Percentiles rank a stretch among this genome's conserved stretches.
phyloP scores from a whole-genome alignment of 2,113 vertebrate species.

The Setophaga petechia region DNA sequence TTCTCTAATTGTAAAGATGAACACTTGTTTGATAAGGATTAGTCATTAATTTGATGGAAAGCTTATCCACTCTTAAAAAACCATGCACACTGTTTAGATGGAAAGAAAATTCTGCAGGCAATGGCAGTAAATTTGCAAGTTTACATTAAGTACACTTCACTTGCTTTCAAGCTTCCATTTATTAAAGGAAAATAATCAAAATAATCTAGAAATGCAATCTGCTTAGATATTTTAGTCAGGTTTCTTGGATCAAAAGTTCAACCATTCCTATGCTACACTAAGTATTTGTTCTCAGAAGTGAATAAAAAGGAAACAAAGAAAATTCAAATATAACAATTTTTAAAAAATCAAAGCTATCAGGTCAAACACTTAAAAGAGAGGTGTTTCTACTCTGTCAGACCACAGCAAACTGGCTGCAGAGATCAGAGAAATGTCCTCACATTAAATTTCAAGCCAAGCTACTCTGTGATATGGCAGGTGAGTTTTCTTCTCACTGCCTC shows the following conservation, averaged over 20 bases:
- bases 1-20: conserved; percentile 5
- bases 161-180: background rate
- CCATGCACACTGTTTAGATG: background rate
- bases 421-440: background rate
- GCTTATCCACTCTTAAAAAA: background rate
- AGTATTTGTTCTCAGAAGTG: background rate
- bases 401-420: background rate
- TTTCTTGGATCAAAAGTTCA: background rate
- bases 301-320: background rate
- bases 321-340: background rate
- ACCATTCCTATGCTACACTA: background rate
- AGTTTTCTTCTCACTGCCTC: background rate
- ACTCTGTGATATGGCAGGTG: background rate
- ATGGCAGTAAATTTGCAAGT: background rate
- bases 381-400: background rate
- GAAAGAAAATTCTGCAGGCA: background rate
- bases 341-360: background rate
- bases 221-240: background rate
- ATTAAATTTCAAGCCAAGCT: background rate
- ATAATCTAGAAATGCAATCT: background rate
- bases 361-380: background rate
- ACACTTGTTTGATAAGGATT: conserved; percentile 1
- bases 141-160: background rate
- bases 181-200: background rate
- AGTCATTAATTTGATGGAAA: conserved; percentile 26